Evolutionary conservation across 2,113 vertebrate genomes (phyloP).

Genomic region (Beaufortia kweichowensis): DNA sequence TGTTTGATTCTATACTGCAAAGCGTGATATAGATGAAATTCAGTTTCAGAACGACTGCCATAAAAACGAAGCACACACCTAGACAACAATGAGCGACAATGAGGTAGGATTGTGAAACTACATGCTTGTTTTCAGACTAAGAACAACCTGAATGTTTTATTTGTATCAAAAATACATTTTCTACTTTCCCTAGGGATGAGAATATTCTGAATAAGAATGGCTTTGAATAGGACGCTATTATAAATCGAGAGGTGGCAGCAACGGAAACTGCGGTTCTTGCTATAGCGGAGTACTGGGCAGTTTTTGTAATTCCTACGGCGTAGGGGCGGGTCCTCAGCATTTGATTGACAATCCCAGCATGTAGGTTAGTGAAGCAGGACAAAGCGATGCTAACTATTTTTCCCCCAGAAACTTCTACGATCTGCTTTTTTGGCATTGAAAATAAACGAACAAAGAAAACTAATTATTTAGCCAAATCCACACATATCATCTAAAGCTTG

Average conservation of each 20-base stretch:
- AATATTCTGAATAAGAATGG: conserved; percentile 23
- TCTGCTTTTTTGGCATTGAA: conserved; percentile 67
- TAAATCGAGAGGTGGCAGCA: neutral
- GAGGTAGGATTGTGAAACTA: conserved; percentile 81
- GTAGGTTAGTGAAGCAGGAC: conserved; percentile 35
- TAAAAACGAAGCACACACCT: conserved; percentile 67
- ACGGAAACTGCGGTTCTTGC: conserved; percentile 37
- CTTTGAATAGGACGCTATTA: conserved; percentile 40
- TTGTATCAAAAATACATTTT: conserved; percentile 53
- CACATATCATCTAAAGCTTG: conserved; percentile 42
- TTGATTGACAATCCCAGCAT: conserved; percentile 50
- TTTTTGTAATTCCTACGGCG: conserved; percentile 50
- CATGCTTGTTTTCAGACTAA: conserved; percentile 75
- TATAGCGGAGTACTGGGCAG: conserved; percentile 56
- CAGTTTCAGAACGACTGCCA: conserved; percentile 66
- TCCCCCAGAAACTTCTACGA: neutral
- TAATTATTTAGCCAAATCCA: conserved; percentile 62
- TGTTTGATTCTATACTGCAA: neutral
- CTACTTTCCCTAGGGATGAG: conserved; percentile 5
- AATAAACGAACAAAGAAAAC: conserved; percentile 58
- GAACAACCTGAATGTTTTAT: conserved; percentile 45
- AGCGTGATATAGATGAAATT: conserved; percentile 55
- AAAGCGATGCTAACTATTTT: conserved; percentile 29
- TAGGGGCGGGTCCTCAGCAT: conserved; percentile 57
- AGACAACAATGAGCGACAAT: conserved; percentile 79